Evolutionary conservation across 1,140 invertebrate species (phyloP).

Genomic region (Leguminivora glycinivorella): DNA sequence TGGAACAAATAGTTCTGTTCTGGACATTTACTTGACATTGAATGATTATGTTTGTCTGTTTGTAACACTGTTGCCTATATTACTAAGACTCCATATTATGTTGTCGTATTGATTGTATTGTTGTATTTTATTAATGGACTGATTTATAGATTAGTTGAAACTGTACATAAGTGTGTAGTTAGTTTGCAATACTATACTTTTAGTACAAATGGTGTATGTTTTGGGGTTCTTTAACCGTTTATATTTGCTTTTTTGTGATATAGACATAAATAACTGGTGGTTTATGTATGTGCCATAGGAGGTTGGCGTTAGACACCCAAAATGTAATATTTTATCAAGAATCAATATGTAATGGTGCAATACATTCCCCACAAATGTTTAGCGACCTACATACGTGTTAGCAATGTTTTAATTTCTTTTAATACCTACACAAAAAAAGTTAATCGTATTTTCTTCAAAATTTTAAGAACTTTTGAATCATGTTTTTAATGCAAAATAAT

Average conservation of each 20-base stretch:
- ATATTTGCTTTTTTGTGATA: constrained; percentile 36
- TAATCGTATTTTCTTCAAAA: background rate
- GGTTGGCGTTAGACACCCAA: background rate
- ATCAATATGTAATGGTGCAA: constrained; percentile 36
- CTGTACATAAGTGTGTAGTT: constrained; percentile 41
- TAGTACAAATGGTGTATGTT: constrained; percentile 43
- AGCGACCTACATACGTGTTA: constrained; percentile 32
- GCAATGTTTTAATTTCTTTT: constrained; percentile 1
- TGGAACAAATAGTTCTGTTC: constrained; percentile 1
- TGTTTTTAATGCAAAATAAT: background rate
- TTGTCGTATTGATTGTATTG: constrained; percentile 31
- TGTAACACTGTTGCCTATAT: constrained; percentile 25
- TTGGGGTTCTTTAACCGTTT: constrained; percentile 34
- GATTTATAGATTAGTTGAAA: constrained; percentile 44
- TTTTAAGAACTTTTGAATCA: background rate
- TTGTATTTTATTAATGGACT: constrained; percentile 53
- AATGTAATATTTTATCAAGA: constrained; percentile 8
- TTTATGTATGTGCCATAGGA: constrained; percentile 34
- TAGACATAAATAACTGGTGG: constrained; percentile 29
- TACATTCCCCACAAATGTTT: constrained; percentile 47
- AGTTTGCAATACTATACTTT: constrained; percentile 31
- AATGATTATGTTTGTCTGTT: constrained; percentile 24
- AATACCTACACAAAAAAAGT: background rate
- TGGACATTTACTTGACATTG: constrained; percentile 23
- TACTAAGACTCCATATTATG: constrained; percentile 19